Evolutionary conservation across 2,888 invertebrate species (phyloP).

Genomic region (Meandrusa payeni): DNA sequence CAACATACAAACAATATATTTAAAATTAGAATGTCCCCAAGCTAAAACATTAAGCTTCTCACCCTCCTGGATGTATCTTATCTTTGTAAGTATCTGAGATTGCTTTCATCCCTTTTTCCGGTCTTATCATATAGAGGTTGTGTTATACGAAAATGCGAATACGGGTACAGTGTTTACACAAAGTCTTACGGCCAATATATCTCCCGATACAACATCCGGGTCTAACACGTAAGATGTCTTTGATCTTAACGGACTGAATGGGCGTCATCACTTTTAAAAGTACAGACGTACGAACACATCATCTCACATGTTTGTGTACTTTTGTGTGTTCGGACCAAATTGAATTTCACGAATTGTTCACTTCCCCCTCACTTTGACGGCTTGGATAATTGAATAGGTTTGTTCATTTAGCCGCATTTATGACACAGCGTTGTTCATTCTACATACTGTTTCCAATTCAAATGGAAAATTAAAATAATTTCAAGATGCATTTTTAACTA

Average conservation of each 20-base stretch:
- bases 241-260: too few relatives aligned
- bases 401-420: slow-evolving; percentile 53
- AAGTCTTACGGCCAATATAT: neutral
- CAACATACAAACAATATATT: too few relatives aligned
- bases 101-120: neutral
- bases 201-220: too few relatives aligned
- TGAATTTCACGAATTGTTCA: slow-evolving; percentile 55
- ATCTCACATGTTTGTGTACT: slow-evolving; percentile 12
- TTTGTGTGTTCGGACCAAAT: slow-evolving; percentile 42
- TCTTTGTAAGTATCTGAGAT: too few relatives aligned
- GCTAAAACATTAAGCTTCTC: too few relatives aligned
- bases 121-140: neutral
- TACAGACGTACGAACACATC: slow-evolving; percentile 18
- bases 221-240: too few relatives aligned
- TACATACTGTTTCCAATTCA: neutral
- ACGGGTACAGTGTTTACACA: neutral
- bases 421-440: slow-evolving; percentile 35
- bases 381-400: slow-evolving; percentile 56
- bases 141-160: neutral
- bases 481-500: too few relatives aligned
- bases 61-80: too few relatives aligned
- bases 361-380: slow-evolving; percentile 43
- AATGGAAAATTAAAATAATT: slow-evolving; percentile 2
- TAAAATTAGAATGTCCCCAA: too few relatives aligned
- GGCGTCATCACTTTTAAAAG: too few relatives aligned